phyloP scores from a whole-genome alignment of 1,140 invertebrate species.

The Euwallacea fornicatus region DNA sequence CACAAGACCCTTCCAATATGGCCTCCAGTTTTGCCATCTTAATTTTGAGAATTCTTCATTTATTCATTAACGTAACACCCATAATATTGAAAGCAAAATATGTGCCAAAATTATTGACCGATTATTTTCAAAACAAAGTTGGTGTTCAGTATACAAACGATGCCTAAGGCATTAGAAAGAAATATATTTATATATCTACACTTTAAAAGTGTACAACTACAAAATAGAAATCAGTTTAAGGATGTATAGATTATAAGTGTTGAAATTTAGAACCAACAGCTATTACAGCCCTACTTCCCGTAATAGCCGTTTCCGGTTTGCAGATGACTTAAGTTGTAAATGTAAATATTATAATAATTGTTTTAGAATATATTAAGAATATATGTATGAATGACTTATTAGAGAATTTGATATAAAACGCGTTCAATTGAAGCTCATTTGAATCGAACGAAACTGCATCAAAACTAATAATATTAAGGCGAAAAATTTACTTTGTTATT shows the following conservation, averaged over 20 bases:
- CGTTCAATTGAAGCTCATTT: constrained; percentile 12
- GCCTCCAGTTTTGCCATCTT: too few relatives aligned
- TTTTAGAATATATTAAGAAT: constrained; percentile 41
- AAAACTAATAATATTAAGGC: constrained; percentile 6
- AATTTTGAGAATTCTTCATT: too few relatives aligned
- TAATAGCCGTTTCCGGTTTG: constrained; percentile 4
- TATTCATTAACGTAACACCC: background rate
- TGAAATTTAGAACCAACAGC: constrained; percentile 33
- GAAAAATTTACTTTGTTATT: constrained; percentile 28
- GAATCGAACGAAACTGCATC: constrained; percentile 22
- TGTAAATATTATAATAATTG: constrained; percentile 35
- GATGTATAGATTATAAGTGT: constrained; percentile 49
- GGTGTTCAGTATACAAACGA: constrained; percentile 47
- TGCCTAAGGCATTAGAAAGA: constrained; percentile 48
- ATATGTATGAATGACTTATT: constrained; percentile 40
- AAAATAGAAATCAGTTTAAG: constrained; percentile 43
- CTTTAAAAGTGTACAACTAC: constrained; percentile 51
- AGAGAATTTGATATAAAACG: constrained; percentile 39
- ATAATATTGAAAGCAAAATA: constrained; percentile 10
- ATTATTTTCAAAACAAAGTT: constrained; percentile 19
- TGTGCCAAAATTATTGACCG: constrained; percentile 44
- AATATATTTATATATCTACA: constrained; percentile 44
- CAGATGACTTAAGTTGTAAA: constrained; percentile 40
- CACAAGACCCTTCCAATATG: too few relatives aligned
- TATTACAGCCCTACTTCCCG: constrained; percentile 1